Base-by-base conservation (phyloP, 2,797 vertebrate genomes). In the Choloepus didactylus region DNA sequence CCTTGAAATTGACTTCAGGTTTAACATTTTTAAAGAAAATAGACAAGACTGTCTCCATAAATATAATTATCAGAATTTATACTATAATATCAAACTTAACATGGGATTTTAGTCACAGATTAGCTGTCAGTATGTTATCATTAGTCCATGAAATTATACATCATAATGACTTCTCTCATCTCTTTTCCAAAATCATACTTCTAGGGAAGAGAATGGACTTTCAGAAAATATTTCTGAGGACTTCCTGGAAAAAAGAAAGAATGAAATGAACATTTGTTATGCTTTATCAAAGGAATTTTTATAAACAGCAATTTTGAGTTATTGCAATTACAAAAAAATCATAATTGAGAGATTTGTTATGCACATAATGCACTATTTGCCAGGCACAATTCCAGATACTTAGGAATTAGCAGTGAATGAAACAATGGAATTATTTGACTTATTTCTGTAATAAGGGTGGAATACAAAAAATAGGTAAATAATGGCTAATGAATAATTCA, bases 51-150 rank as follows among this genome's bases (percentile, higher is more conserved):
- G 21, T 6, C 11, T 64, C 11, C 69, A 86, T 62, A 84, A 95
- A 66, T 84, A 84, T 54, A 75, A 67, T 41, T 81, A 35, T 12
- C 8, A 31, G 46, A 23, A 67, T 82, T 94, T 72, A 51, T 73
- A 27, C 49, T 69, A 82, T 89, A 88, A 84, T 76, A 54, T 62
- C 54, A 81, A 86, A 44, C 4, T 92, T 51, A 69, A 64, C 69
- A 70, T 69, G 46, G 15, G 67, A 54, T 75, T 96, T 92, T 88
- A 75, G 60, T 80, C 51, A 84, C 41, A 88, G 38, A 54, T 59
- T 73, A n/a, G 18, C 54, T 73, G 4, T 44, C 11, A 85, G 15
- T 31, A 60, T 79, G 82, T 62, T n/a, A 31, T 77, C 44, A 49
- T 49, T 76, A 29, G 75, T 76, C 11, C 11, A 44, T 21, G 76